phyloP scores from a whole-genome alignment of 2,888 invertebrate species.

The Uloborus plumipes region DNA sequence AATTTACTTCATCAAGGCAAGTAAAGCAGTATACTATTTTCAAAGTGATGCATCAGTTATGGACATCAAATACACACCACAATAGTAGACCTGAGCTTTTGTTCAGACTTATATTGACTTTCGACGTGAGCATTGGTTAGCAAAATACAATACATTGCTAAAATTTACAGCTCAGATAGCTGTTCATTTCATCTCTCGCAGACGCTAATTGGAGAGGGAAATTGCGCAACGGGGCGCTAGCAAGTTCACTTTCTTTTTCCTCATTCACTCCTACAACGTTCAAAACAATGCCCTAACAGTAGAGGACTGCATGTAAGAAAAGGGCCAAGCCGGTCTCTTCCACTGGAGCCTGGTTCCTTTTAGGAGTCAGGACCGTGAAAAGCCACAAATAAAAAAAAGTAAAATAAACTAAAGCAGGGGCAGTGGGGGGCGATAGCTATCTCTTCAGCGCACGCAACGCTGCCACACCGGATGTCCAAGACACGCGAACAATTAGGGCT shows the following conservation, averaged over 20 bases:
- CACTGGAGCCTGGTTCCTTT: slow-evolving; percentile 61
- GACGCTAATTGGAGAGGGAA: background rate
- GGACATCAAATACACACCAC: too few relatives aligned
- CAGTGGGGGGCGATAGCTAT: slow-evolving; percentile 32
- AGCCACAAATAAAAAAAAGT: slow-evolving; percentile 3
- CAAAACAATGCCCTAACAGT: background rate
- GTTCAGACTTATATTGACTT: too few relatives aligned
- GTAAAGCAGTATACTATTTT: too few relatives aligned
- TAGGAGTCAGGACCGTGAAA: slow-evolving; percentile 38
- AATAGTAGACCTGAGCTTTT: too few relatives aligned
- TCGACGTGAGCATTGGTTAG: too few relatives aligned
- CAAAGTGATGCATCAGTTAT: too few relatives aligned
- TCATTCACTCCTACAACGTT: slow-evolving; percentile 6
- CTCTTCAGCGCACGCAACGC: slow-evolving; percentile 44
- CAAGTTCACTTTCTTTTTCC: background rate
- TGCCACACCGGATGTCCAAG: slow-evolving; percentile 52
- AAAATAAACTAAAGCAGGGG: background rate
- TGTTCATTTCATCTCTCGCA: background rate
- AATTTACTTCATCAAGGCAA: too few relatives aligned
- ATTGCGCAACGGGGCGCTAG: background rate
- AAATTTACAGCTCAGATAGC: background rate
- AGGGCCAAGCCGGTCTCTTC: slow-evolving; percentile 11
- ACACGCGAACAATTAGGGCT: slow-evolving; percentile 63
- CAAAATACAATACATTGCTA: too few relatives aligned
- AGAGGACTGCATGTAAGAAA: too few relatives aligned